These are phyloP conservation scores for Drosophila repleta DNA, from an alignment of 1,140 invertebrate species.

Conservation along the genomic window DNA sequence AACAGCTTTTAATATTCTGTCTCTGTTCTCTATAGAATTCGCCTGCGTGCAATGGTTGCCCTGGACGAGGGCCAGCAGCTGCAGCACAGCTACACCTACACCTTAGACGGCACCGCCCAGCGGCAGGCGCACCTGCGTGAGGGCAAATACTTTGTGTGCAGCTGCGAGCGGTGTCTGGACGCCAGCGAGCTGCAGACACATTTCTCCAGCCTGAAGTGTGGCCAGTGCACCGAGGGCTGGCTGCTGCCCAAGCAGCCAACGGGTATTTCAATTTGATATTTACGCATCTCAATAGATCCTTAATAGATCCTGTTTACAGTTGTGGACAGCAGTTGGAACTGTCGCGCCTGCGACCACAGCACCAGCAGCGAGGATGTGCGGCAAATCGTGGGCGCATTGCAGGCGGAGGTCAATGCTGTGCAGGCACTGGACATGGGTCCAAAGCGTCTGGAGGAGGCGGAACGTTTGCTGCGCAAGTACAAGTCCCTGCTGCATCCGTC, in stretches of 20 bases:
- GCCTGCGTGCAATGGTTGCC: conserved; percentile 88
- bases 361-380: conserved; percentile 86
- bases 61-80: conserved; percentile 88
- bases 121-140: conserved; percentile 88
- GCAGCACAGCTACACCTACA: conserved; percentile 90
- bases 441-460: conserved; percentile 78
- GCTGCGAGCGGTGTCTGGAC: conserved; percentile 89
- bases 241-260: conserved; percentile 88
- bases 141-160: conserved; percentile 91
- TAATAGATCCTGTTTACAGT: conserved; percentile 36
- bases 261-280: conserved; percentile 83
- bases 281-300: neutral
- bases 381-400: conserved; percentile 86
- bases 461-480: conserved; percentile 87
- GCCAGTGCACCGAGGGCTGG: conserved; percentile 89
- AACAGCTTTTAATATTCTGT: neutral
- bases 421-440: conserved; percentile 83
- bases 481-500: conserved; percentile 88
- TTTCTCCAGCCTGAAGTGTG: conserved; percentile 90
- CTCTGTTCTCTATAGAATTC: conserved; percentile 85
- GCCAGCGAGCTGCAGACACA: conserved; percentile 90
- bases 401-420: conserved; percentile 86
- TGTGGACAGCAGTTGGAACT: conserved; percentile 89
- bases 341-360: conserved; percentile 88
- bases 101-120: conserved; percentile 89